Evolutionary conservation across 2,113 vertebrate genomes (phyloP).

Genomic region (Oreochromis spilurus): DNA sequence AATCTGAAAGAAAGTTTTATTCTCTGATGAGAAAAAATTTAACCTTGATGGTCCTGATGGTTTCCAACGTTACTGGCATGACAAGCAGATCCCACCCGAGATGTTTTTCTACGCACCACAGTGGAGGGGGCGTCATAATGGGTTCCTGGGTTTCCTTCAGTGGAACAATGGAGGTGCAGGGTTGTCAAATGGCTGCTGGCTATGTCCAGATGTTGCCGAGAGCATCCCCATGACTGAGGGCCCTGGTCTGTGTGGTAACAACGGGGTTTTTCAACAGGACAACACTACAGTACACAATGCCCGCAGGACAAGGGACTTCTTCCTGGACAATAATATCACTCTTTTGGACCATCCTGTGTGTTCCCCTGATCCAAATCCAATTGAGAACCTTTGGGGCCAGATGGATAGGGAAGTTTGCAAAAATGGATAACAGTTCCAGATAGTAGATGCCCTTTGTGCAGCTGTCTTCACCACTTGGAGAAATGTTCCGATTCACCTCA

Average conservation of each 20-base stretch:
- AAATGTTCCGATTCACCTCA: no score
- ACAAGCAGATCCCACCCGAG: neutral
- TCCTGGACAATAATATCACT: no score
- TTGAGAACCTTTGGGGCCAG: no score
- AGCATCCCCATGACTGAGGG: neutral
- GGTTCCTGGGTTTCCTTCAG: neutral
- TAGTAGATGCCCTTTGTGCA: no score
- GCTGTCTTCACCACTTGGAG: no score
- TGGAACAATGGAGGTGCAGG: neutral
- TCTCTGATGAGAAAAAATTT: neutral
- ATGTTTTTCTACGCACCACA: neutral
- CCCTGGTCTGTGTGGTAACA: neutral
- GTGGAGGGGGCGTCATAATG: neutral
- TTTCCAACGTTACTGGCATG: neutral
- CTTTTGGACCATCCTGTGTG: no score
- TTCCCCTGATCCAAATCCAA: no score
- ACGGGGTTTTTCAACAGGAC: no score
- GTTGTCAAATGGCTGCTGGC: accelerated
- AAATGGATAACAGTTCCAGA: no score
- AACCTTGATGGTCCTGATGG: neutral
- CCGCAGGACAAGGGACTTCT: no score
- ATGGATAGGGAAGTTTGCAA: no score
- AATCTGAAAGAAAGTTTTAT: neutral
- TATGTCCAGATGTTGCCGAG: neutral
- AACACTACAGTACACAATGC: no score